A percentile compares a stretch with the other conserved stretches of the same genome.
Conservation (phyloP, 2,888 invertebrate genomes). For the Ophraella communa region DNA sequence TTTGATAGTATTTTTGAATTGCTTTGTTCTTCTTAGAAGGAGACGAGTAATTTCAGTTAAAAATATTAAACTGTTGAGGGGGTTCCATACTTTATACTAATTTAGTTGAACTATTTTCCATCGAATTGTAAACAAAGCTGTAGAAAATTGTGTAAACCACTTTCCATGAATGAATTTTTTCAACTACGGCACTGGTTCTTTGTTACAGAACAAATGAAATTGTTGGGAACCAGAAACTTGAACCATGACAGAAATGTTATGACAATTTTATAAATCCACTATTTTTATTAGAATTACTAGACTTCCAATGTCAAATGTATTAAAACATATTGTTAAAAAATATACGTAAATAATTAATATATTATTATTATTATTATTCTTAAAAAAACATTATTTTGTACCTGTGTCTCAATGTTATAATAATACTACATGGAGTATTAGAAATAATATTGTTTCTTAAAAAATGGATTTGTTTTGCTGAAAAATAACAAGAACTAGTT, state of each 20-base stretch:
- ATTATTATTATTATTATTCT: not conserved
- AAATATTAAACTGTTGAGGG: too few species aligned
- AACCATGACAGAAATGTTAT: slow-evolving; percentile 42
- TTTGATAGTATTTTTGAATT: too few species aligned
- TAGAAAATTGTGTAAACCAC: too few species aligned
- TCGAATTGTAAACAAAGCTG: too few species aligned
- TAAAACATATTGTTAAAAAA: slow-evolving; percentile 21
- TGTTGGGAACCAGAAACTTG: slow-evolving; percentile 40
- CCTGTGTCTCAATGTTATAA: not conserved
- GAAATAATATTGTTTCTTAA: too few species aligned
- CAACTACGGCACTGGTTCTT: not conserved
- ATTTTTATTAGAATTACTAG: slow-evolving; percentile 32
- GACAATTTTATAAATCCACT: slow-evolving; percentile 38
- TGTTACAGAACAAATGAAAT: slow-evolving; percentile 30
- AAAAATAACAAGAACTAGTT: too few species aligned
- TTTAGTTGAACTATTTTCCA: too few species aligned
- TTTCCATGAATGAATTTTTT: not conserved
- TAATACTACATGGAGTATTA: not conserved
- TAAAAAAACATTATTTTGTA: not conserved
- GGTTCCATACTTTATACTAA: too few species aligned
- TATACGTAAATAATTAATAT: slow-evolving; percentile 4
- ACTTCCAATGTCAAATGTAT: slow-evolving; percentile 32
- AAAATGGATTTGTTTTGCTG: too few species aligned
- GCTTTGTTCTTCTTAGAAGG: too few species aligned
- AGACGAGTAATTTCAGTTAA: too few species aligned